Conservation (phyloP, 2,888 invertebrate species). For the Beris chalybata region DNA sequence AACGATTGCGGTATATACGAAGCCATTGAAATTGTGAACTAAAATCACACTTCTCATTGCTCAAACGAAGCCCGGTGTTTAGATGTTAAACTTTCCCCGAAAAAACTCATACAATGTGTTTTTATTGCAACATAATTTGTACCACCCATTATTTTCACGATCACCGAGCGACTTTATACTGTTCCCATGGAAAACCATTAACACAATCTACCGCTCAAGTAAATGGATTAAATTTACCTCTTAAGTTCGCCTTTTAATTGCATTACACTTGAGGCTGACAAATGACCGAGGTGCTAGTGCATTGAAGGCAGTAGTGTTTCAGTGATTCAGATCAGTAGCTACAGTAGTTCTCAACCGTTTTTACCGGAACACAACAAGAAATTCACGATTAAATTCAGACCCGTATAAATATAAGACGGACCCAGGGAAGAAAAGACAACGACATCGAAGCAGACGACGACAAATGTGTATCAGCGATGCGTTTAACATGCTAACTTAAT, state of each 20-base stretch:
- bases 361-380: background rate
- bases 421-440: too few relatives aligned
- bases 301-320: background rate
- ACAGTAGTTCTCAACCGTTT: conserved; percentile 8
- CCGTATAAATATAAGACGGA: too few relatives aligned
- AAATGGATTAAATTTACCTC: conserved; percentile 9
- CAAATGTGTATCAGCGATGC: conserved; percentile 35
- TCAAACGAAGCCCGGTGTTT: too few relatives aligned
- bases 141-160: background rate
- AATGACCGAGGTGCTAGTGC: conserved; percentile 2
- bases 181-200: conserved; percentile 16
- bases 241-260: conserved; percentile 23
- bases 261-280: conserved; percentile 22
- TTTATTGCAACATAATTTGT: background rate
- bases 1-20: too few relatives aligned
- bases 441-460: background rate
- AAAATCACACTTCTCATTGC: too few relatives aligned
- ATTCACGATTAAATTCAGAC: too few relatives aligned
- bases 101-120: too few relatives aligned
- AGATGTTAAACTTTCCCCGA: too few relatives aligned
- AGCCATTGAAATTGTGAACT: too few relatives aligned
- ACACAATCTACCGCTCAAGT: conserved; percentile 12
- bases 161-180: background rate
- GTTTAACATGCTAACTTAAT: conserved; percentile 43
- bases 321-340: conserved; percentile 15